Evolutionary conservation across 2,797 vertebrate genomes (phyloP).

Genomic region (Rhabdomys pumilio): DNA sequence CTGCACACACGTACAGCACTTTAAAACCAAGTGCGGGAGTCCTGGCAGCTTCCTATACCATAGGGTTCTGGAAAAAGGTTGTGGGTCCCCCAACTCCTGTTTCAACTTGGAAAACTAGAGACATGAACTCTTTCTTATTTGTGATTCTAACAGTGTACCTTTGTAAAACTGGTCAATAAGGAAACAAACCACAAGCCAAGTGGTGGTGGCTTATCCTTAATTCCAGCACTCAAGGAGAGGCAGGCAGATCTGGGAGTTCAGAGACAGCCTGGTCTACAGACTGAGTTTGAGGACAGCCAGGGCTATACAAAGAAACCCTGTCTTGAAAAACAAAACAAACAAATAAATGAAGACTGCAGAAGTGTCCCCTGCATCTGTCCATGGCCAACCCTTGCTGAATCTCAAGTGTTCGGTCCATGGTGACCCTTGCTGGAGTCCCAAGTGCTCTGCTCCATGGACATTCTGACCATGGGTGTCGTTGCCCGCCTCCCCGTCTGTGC

Average conservation of each 20-base stretch:
- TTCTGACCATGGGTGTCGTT: too few relatives aligned
- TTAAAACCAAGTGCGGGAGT: neutral
- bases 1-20: neutral
- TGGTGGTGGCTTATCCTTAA: neutral
- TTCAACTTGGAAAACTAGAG: neutral
- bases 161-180: neutral
- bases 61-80: neutral
- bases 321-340: neutral
- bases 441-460: fast-evolving
- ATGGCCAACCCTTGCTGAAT: too few relatives aligned
- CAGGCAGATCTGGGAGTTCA: neutral
- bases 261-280: neutral
- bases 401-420: neutral
- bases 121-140: neutral
- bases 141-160: neutral
- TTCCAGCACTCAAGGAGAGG: too few relatives aligned
- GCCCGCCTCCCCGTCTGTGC: too few relatives aligned
- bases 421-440: too few relatives aligned
- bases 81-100: neutral
- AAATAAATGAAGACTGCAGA: neutral
- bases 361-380: neutral
- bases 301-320: neutral
- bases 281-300: neutral
- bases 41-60: neutral
- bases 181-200: neutral